phyloP scores from a whole-genome alignment of 2,113 vertebrate species.

The Corythornis madagascariensis region DNA sequence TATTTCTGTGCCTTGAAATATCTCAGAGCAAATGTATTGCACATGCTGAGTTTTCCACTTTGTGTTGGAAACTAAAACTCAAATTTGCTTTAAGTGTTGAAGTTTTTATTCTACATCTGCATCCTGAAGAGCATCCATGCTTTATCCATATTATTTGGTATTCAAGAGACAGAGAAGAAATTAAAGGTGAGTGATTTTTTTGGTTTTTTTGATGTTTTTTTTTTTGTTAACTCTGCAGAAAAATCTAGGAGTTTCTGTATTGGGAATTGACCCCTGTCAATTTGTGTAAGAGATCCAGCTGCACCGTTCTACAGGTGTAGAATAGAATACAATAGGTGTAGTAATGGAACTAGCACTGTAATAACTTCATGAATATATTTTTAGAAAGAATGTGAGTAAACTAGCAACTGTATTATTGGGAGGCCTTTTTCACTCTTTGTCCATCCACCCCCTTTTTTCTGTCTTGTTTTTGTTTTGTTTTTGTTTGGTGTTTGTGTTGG shows the following conservation, averaged over 20 bases:
- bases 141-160: background rate
- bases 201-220: no score
- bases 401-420: background rate
- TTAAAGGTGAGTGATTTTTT: background rate
- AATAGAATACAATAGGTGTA: no score
- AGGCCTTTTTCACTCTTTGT: background rate
- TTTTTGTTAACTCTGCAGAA: background rate
- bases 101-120: background rate
- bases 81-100: background rate
- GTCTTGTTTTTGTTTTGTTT: background rate
- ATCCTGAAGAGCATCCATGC: background rate
- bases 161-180: background rate
- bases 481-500: no score
- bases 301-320: background rate
- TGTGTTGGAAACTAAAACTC: background rate
- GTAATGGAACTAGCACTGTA: no score
- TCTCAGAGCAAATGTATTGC: background rate
- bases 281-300: background rate
- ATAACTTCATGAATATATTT: no score
- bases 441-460: accelerated
- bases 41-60: background rate
- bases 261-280: background rate
- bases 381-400: no score
- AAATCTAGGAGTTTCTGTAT: background rate
- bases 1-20: background rate